These are phyloP conservation scores for Percina caprodes DNA, from an alignment of 2,113 vertebrate genomes.

Conservation along the genomic window DNA sequence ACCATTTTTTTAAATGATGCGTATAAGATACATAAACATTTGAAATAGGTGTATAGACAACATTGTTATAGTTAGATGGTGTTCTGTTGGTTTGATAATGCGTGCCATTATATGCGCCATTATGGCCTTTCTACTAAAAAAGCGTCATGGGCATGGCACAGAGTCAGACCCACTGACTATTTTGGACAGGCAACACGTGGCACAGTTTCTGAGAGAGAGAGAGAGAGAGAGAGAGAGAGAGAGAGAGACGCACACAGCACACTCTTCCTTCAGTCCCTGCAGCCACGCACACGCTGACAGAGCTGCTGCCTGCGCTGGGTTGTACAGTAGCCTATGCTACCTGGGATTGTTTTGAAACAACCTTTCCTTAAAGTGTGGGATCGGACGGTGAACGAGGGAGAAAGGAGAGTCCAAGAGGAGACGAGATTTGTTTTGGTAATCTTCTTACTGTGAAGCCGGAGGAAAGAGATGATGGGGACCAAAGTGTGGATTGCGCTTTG, in stretches of 20 bases:
- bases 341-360: background rate
- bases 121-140: background rate
- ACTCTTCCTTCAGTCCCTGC: conserved; percentile 43
- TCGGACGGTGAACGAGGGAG: background rate
- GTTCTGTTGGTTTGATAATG: background rate
- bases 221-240: conserved; percentile 42
- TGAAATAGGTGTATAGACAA: background rate
- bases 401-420: background rate
- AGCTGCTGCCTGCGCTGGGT: conserved; percentile 9
- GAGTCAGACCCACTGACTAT: conserved; percentile 40
- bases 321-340: background rate
- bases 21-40: background rate
- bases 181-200: conserved; percentile 78
- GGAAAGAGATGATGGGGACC: conserved; percentile 69
- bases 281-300: conserved; percentile 65
- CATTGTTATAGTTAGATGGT: background rate
- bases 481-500: conserved; percentile 66
- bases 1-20: background rate
- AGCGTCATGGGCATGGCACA: conserved; percentile 35
- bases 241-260: conserved; percentile 23
- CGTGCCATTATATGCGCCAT: background rate
- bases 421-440: background rate
- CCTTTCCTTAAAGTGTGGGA: conserved; percentile 4
- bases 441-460: conserved; percentile 13
- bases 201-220: conserved; percentile 56